A percentile compares a stretch with the other conserved stretches of the same genome.
Evolutionary conservation across 2,113 vertebrate species (phyloP).

Genomic region (Gadus macrocephalus): DNA sequence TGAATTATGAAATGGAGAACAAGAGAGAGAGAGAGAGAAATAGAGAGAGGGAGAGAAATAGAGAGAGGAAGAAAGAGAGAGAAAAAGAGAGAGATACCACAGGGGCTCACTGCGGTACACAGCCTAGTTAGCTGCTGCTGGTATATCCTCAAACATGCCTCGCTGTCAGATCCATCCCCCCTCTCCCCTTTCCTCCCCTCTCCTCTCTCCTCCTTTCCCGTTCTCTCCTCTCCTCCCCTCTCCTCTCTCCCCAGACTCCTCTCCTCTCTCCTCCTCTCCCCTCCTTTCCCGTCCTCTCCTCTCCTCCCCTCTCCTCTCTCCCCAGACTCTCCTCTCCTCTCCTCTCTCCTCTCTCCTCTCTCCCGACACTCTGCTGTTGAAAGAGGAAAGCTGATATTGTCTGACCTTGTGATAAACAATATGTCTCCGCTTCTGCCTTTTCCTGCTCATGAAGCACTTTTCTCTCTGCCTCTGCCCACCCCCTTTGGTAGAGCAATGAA

Average conservation of each 20-base stretch:
- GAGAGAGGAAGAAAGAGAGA: not conserved
- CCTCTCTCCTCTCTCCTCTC: slow-evolving; percentile 11
- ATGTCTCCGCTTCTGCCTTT: slow-evolving; percentile 43
- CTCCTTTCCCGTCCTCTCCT: not conserved
- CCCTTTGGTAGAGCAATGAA: slow-evolving; percentile 16
- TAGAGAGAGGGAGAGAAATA: not conserved
- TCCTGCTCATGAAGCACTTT: slow-evolving; percentile 60
- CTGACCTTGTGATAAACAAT: slow-evolving; percentile 70
- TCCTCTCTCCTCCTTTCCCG: no score
- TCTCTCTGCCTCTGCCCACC: slow-evolving; percentile 31
- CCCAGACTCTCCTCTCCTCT: slow-evolving; percentile 6
- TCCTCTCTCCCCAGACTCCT: not conserved
- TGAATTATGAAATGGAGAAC: not conserved
- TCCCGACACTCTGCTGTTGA: slow-evolving; percentile 31
- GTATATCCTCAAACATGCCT: slow-evolving; percentile 25
- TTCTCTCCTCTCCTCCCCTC: not conserved
- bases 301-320: not conserved
- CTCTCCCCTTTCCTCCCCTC: not conserved
- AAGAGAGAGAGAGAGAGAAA: not conserved
- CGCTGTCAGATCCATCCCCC: not conserved
- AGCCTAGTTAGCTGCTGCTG: slow-evolving; percentile 22
- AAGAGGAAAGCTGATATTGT: slow-evolving; percentile 64
- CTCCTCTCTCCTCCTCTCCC: not conserved
- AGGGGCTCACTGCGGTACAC: slow-evolving; percentile 22
- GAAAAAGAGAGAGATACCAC: not conserved